phyloP scores from a whole-genome alignment of 2,888 invertebrate species.

The Sarcophaga carnaria region DNA sequence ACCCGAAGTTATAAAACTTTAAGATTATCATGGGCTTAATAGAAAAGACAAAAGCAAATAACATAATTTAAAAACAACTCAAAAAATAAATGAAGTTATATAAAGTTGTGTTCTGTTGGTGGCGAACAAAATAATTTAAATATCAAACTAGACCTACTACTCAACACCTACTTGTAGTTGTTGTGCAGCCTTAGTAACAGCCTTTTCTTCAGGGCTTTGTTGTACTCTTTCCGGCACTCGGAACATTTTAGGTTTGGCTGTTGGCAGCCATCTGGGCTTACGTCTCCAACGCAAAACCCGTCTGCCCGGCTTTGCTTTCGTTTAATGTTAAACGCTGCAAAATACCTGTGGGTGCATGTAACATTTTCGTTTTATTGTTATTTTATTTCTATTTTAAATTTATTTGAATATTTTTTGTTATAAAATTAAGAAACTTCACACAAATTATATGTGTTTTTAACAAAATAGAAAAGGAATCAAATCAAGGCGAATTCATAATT shows the following conservation, averaged over 20 bases:
- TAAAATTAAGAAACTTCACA: neutral
- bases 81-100: neutral
- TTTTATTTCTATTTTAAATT: neutral
- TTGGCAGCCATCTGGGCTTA: constrained; percentile 91
- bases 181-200: constrained; percentile 85
- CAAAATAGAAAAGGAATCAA: neutral
- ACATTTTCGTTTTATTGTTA: constrained; percentile 70
- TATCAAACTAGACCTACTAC: neutral
- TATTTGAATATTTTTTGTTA: constrained; percentile 14
- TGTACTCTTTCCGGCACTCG: constrained; percentile 85
- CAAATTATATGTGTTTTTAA: constrained; percentile 3
- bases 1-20: constrained; percentile 84
- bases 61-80: neutral
- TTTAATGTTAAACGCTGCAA: constrained; percentile 72
- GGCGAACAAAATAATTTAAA: no score
- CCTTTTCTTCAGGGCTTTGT: constrained; percentile 85
- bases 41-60: neutral
- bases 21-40: constrained; percentile 83
- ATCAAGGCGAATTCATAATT: no score
- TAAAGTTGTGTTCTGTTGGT: constrained; percentile 77
- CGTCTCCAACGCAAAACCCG: constrained; percentile 83
- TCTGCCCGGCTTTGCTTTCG: constrained; percentile 75
- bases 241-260: constrained; percentile 90
- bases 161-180: constrained; percentile 84
- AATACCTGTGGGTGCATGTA: constrained; percentile 73